Conservation (phyloP, 2,888 invertebrate species). For the Amblyjoppa fuscipennis region DNA sequence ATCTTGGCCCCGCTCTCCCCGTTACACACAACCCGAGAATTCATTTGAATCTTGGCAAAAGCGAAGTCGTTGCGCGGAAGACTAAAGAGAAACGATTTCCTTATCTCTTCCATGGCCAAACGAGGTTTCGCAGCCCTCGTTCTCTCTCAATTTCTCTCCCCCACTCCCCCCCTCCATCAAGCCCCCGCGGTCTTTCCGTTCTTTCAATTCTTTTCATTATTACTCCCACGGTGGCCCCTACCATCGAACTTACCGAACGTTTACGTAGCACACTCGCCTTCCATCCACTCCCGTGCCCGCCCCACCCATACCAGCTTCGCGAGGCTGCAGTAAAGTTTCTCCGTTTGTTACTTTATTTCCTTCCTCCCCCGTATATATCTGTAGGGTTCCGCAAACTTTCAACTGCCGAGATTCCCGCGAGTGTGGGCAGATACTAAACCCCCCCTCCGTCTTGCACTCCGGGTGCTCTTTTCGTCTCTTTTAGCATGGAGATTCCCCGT, state of each 20-base stretch:
- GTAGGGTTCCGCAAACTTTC: conserved; percentile 13
- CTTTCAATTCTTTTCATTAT: conserved; percentile 41
- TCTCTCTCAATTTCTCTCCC: conserved; percentile 44
- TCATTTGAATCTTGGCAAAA: conserved; percentile 38
- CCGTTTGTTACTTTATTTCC: conserved; percentile 13
- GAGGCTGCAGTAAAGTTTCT: conserved; percentile 35
- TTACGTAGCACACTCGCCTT: conserved; percentile 18
- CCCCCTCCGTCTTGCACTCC: not conserved
- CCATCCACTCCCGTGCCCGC: not conserved
- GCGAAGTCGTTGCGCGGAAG: not conserved
- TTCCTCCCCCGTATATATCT: conserved; percentile 1
- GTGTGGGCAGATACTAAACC: not conserved
- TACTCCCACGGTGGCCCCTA: conserved; percentile 19
- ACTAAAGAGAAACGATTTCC: conserved; percentile 26
- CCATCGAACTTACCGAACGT: conserved; percentile 44
- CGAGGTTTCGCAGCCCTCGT: conserved; percentile 71
- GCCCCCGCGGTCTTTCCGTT: conserved; percentile 6
- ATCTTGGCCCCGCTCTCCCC: not conserved
- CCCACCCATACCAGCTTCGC: not conserved
- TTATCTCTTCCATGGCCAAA: conserved; percentile 40
- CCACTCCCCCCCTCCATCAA: not conserved
- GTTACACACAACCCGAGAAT: not conserved
- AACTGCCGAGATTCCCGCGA: not conserved
- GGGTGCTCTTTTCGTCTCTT: conserved; percentile 1
- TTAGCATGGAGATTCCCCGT: conserved; percentile 40